Percentiles rank a stretch among this genome's conserved stretches.
phyloP scores from a whole-genome alignment of 2,113 vertebrate genomes.

The Leucosticte australis region DNA sequence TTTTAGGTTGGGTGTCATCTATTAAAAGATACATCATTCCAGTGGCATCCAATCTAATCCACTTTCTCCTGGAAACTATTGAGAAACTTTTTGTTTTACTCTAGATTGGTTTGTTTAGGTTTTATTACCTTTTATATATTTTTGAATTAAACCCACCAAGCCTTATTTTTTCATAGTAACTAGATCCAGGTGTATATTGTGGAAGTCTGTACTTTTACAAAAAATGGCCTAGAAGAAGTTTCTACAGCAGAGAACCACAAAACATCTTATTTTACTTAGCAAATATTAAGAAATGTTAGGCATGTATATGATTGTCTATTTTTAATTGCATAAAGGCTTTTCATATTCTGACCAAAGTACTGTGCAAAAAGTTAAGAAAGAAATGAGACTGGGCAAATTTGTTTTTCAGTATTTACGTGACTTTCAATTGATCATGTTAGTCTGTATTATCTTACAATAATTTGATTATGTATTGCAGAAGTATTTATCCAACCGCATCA shows the following conservation, averaged over 20 bases:
- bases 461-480: not conserved
- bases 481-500: not conserved
- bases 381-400: not conserved
- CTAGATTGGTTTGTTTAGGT: not conserved
- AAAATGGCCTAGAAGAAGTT: not conserved
- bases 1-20: not conserved
- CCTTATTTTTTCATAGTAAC: not conserved
- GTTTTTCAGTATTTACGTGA: not conserved
- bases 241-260: not conserved
- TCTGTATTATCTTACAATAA: not conserved
- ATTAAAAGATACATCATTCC: not conserved
- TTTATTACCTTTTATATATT: not conserved
- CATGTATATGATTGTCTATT: fast-evolving
- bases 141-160: not conserved
- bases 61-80: not conserved
- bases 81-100: not conserved
- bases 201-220: not conserved
- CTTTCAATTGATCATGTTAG: not conserved
- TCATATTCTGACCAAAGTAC: not conserved
- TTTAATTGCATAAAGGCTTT: not conserved
- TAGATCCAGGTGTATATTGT: not conserved
- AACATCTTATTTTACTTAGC: not conserved
- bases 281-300: not conserved
- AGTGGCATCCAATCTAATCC: not conserved
- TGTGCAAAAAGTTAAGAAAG: not conserved